Evolutionary conservation across 2,888 invertebrate genomes (phyloP).

Genomic region (Pachymerium ferrugineum): DNA sequence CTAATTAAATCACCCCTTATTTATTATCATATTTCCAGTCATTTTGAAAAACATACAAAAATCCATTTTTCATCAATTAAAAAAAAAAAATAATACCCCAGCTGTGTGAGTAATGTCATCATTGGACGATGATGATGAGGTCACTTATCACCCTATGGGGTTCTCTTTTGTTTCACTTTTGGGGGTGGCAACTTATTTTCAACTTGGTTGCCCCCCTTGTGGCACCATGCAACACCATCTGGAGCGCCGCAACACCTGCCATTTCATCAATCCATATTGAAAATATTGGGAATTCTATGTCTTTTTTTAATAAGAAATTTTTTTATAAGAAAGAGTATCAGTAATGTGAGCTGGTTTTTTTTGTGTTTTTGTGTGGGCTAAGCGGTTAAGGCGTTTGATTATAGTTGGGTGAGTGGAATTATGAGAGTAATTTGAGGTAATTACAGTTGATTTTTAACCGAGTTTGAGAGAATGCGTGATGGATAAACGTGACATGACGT

Average conservation of each 20-base stretch:
- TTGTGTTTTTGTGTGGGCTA: too few relatives aligned
- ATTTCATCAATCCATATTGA: not conserved
- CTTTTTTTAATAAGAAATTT: not conserved
- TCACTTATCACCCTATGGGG: slow-evolving; percentile 18
- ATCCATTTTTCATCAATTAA: too few relatives aligned
- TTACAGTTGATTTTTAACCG: not conserved
- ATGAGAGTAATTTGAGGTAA: not conserved
- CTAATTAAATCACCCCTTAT: too few relatives aligned
- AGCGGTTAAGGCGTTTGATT: not conserved
- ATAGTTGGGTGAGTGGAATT: not conserved
- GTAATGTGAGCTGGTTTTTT: too few relatives aligned
- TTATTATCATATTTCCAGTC: too few relatives aligned
- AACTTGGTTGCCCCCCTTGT: slow-evolving; percentile 6
- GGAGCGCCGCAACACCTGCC: not conserved
- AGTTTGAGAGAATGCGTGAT: not conserved
- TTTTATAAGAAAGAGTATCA: too few relatives aligned
- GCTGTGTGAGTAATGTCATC: not conserved
- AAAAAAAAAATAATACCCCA: not conserved
- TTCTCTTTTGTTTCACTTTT: not conserved
- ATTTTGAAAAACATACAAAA: too few relatives aligned
- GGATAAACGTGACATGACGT: not conserved
- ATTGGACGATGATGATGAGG: slow-evolving; percentile 11
- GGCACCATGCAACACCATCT: not conserved
- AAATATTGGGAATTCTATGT: not conserved
- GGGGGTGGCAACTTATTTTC: slow-evolving; percentile 13